Evolutionary conservation across 2,888 invertebrate genomes (phyloP).

Genomic region (Mythimna impura): DNA sequence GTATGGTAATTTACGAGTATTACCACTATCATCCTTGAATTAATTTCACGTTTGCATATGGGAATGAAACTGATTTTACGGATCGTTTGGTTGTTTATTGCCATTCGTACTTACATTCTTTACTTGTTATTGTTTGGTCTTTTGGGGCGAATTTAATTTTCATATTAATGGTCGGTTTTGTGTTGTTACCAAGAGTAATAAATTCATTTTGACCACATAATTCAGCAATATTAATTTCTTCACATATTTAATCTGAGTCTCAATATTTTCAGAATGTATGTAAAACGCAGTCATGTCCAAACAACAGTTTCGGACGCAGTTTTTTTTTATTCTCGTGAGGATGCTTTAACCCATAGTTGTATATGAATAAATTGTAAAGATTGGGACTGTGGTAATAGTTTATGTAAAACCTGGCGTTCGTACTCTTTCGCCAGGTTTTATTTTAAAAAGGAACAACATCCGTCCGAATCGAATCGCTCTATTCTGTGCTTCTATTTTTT

Average conservation of each 20-base stretch:
- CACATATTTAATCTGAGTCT: background rate
- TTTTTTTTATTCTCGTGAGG: background rate
- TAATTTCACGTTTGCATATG: slow-evolving; percentile 53
- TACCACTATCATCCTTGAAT: slow-evolving; percentile 61
- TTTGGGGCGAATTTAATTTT: slow-evolving; percentile 25
- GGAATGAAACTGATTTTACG: slow-evolving; percentile 52
- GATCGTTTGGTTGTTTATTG: slow-evolving; percentile 48
- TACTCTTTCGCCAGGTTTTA: no score
- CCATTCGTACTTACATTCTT: slow-evolving; percentile 26
- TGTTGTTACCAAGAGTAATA: slow-evolving; percentile 10
- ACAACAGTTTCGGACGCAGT: background rate
- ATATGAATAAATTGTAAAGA: no score
- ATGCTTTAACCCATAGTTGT: no score
- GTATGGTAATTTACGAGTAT: slow-evolving; percentile 60
- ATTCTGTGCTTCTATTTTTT: no score
- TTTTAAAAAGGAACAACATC: no score
- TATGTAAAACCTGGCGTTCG: no score
- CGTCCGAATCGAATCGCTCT: no score
- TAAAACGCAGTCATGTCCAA: background rate
- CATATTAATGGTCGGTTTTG: slow-evolving; percentile 11
- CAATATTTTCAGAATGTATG: background rate
- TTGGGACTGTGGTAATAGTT: no score
- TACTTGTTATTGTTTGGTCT: slow-evolving; percentile 36
- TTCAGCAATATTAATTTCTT: background rate
- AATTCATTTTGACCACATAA: background rate